These are phyloP conservation scores for Parelbella ahira DNA, from an alignment of 2,888 invertebrate species.

Conservation along the genomic window DNA sequence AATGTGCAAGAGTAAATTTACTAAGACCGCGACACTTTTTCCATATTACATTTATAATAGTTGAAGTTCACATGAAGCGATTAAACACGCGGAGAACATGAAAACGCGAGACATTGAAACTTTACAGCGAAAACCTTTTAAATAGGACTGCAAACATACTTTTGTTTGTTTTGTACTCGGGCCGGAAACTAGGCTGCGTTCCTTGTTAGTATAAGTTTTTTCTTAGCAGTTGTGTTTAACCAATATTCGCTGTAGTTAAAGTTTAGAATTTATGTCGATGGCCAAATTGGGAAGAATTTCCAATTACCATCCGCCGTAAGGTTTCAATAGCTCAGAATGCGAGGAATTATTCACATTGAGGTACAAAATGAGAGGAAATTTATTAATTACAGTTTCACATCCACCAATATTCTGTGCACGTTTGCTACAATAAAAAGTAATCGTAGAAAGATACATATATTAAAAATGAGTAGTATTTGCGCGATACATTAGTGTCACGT, in stretches of 20 bases:
- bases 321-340: slow-evolving; percentile 12
- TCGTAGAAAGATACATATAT: too few relatives aligned
- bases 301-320: neutral
- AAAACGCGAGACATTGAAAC: slow-evolving; percentile 17
- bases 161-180: slow-evolving; percentile 13
- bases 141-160: slow-evolving; percentile 7
- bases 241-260: too few relatives aligned
- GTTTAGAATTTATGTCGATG: too few relatives aligned
- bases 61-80: slow-evolving; percentile 6
- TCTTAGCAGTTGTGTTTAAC: slow-evolving; percentile 10
- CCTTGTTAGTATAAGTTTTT: slow-evolving; percentile 21
- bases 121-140: slow-evolving; percentile 16
- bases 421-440: neutral
- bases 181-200: slow-evolving; percentile 14
- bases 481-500: slow-evolving; percentile 8
- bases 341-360: too few relatives aligned
- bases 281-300: neutral
- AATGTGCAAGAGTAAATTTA: neutral
- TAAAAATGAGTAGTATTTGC: slow-evolving; percentile 1
- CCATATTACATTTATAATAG: too few relatives aligned
- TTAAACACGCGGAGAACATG: slow-evolving; percentile 1
- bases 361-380: too few relatives aligned
- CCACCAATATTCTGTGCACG: too few relatives aligned
- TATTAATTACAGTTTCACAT: too few relatives aligned
- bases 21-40: neutral